Base-by-base conservation (phyloP, 2,888 invertebrate species). In the Ophonus ardosiacus region DNA sequence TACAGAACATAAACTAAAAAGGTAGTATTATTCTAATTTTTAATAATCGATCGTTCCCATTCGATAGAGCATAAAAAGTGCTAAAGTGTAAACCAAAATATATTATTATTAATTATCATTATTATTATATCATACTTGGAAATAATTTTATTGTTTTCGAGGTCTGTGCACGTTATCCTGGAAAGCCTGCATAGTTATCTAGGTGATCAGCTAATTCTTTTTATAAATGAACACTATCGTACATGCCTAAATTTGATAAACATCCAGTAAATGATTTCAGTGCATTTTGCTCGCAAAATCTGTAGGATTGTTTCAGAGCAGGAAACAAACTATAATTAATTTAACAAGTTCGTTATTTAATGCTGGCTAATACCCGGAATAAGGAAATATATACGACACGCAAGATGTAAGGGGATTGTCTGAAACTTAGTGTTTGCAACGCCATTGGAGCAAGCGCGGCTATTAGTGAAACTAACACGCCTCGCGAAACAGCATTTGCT, bases 361-460 rank as follows among this genome's bases (percentile, higher is more conserved):
- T 68, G 31, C 68, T 51, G 15, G 65, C 51, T 81, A 81, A 81
- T 81, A 81, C 81, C 81, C 56, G 43, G 81, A 81, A 81, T 81
- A 81, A 81, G 81, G 81, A 81, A 81, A 81, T 81, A 81, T 81
- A 81, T 81, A 81, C 65, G 68, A 81, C 81, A 81, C 81, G 81
- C 81, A 81, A 81, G 57, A 68, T 68, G 56, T 81, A 65, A 57
- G 18, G 61, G 80, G 61, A 80, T 61, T 61, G 80, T 80, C 51
- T 80, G 15, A 40, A 80, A 80, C 61, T 61, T 61, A 38, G 38
- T 80, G 59, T 78, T 57, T 24, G 57, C 78, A 78, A 61, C 80
- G 61, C 80, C 56, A 80, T 38, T 31, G 71, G 71, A 74, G 71
- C 71, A 40, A 15, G 40, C 59, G 80, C 40, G 80, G 59, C 80